phyloP scores from a whole-genome alignment of 2,888 invertebrate species.

The Hetaerina titia region DNA sequence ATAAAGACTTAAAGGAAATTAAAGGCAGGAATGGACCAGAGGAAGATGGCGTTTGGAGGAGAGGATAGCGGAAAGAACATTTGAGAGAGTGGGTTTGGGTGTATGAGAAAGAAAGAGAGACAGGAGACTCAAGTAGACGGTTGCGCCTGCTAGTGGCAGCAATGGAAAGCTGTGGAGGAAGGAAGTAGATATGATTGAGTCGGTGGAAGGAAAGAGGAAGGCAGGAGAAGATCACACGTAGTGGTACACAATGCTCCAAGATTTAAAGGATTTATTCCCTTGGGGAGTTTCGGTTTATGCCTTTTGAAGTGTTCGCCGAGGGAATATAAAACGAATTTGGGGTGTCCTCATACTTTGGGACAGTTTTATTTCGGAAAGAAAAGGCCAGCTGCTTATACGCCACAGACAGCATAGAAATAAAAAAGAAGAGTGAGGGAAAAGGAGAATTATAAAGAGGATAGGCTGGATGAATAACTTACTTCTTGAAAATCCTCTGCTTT shows the following conservation, averaged over 20 bases:
- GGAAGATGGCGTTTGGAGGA: neutral
- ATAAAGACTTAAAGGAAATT: neutral
- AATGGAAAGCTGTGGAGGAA: constrained; percentile 23
- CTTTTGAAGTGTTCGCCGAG: constrained; percentile 35
- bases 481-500: neutral
- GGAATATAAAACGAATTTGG: constrained; percentile 28
- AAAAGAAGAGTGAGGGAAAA: neutral
- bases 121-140: neutral
- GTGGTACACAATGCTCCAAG: constrained; percentile 3
- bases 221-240: constrained; percentile 20
- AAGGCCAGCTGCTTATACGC: constrained; percentile 8
- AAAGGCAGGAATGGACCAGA: neutral
- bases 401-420: constrained; percentile 6
- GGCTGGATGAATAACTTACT: neutral
- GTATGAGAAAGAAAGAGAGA: neutral
- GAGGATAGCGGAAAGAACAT: no score
- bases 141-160: constrained; percentile 27
- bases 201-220: neutral
- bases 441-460: neutral
- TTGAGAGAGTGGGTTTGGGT: neutral
- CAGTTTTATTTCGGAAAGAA: constrained; percentile 23
- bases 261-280: constrained; percentile 35
- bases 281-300: constrained; percentile 24
- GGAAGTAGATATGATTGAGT: constrained; percentile 11
- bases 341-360: constrained; percentile 21